phyloP scores from a whole-genome alignment of 2,113 vertebrate genomes.

The Oostethus manadensis region DNA sequence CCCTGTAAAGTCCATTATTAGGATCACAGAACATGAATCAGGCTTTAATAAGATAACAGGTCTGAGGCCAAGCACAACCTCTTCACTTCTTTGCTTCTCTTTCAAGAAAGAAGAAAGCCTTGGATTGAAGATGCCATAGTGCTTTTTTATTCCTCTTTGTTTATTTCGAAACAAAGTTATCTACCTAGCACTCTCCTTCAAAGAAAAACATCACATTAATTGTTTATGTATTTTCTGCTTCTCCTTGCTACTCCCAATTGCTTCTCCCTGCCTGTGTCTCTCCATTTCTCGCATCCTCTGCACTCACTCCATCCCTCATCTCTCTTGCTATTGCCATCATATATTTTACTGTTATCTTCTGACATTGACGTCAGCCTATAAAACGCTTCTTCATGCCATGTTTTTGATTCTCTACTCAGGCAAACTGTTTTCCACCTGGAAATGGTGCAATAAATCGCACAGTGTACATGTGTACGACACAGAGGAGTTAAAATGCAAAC shows the following conservation, averaged over 20 bases:
- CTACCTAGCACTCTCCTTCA: not conserved
- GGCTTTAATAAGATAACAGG: conserved; percentile 35
- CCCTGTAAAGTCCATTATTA: conserved; percentile 25
- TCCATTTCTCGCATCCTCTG: conserved; percentile 7
- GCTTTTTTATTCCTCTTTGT: not conserved
- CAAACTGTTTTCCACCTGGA: conserved; percentile 22
- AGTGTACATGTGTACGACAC: conserved; percentile 4
- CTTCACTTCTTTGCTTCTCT: not conserved
- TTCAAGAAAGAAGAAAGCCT: not conserved
- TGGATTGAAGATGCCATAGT: not conserved
- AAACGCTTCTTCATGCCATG: conserved; percentile 15
- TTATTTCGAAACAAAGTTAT: not conserved
- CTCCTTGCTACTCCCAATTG: not conserved
- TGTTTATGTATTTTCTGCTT: too few species aligned
- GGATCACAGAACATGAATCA: conserved; percentile 28
- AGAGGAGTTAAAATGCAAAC: not conserved
- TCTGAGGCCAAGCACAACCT: conserved; percentile 11
- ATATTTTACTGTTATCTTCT: conserved; percentile 30
- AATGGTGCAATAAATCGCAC: conserved; percentile 38
- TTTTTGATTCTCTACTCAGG: conserved; percentile 19
- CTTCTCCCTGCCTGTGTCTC: not conserved
- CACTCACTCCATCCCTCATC: conserved; percentile 10
- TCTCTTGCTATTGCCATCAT: conserved; percentile 18
- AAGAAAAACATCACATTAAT: not conserved
- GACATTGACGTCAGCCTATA: conserved; percentile 9